Percentiles rank a stretch among this genome's conserved stretches.
These are phyloP conservation scores for Calypte anna DNA, from an alignment of 2,113 vertebrate genomes.

Conservation along the genomic window DNA sequence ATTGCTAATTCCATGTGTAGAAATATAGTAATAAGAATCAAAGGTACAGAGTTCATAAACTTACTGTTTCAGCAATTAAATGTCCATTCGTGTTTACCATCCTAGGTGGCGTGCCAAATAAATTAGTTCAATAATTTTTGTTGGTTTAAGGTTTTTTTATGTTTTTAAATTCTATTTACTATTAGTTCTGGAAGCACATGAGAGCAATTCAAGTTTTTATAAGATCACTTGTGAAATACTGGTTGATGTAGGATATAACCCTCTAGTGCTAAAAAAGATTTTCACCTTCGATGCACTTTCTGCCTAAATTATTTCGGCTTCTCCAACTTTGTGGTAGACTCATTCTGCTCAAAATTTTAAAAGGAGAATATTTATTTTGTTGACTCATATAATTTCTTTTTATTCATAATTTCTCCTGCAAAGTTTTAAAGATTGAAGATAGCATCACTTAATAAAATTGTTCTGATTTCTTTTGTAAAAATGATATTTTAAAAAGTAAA, in stretches of 20 bases:
- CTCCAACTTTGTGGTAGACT: background rate
- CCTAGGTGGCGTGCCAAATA: background rate
- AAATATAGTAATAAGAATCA: background rate
- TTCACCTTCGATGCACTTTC: background rate
- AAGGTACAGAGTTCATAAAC: background rate
- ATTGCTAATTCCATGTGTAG: background rate
- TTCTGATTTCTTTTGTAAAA: background rate
- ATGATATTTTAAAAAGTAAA: background rate
- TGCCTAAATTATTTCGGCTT: background rate
- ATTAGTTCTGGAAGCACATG: background rate
- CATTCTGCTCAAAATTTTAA: background rate
- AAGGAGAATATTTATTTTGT: background rate
- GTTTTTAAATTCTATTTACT: background rate
- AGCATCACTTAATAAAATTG: background rate
- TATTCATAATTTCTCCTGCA: background rate
- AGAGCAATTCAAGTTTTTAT: background rate
- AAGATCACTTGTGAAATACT: background rate
- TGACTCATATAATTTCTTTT: background rate
- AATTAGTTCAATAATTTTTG: fast-evolving
- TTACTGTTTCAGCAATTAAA: background rate
- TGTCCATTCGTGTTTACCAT: background rate
- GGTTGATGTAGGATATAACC: background rate
- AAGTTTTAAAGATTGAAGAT: background rate
- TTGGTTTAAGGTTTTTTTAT: too few species aligned
- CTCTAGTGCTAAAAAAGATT: background rate